A percentile compares a stretch with the other conserved stretches of the same genome.
These are phyloP conservation scores for Porites lutea DNA, from an alignment of 64 coral and sea anemone genomes.

Conservation along the genomic window DNA sequence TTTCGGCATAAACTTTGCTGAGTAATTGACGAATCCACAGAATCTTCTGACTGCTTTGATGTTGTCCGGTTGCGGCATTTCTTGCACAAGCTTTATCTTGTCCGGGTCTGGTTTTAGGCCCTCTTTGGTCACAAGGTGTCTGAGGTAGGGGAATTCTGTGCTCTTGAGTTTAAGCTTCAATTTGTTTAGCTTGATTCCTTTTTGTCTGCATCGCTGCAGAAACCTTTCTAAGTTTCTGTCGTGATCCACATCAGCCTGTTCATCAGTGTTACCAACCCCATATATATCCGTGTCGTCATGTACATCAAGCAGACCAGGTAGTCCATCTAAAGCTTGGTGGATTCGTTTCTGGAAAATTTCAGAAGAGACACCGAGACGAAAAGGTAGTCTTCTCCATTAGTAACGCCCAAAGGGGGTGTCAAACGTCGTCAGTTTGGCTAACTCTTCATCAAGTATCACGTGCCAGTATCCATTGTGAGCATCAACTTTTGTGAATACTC, in stretches of 20 bases:
- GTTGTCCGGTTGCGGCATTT: constrained; percentile 29
- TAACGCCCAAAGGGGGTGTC: no score
- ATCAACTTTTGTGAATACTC: background rate
- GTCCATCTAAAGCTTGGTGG: no score
- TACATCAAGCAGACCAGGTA: background rate
- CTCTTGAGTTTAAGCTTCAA: background rate
- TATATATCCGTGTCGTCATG: background rate
- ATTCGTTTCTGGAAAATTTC: no score
- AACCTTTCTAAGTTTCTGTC: constrained; percentile 18
- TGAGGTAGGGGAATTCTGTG: constrained; percentile 22
- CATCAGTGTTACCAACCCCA: background rate
- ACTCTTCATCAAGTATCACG: background rate
- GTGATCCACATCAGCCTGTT: background rate
- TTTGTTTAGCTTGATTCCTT: constrained; percentile 8
- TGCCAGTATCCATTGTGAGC: background rate
- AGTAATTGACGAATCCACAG: constrained; percentile 34
- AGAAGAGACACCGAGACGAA: no score
- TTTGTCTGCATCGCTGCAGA: constrained; percentile 25
- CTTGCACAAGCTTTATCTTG: background rate
- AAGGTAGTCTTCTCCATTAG: no score
- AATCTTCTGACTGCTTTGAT: background rate
- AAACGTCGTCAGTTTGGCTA: background rate
- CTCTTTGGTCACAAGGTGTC: background rate
- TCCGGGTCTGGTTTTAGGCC: constrained; percentile 12
- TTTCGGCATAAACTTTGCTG: constrained; percentile 33